phyloP scores from a whole-genome alignment of 2,113 vertebrate species.

The Gopherus flavomarginatus region DNA sequence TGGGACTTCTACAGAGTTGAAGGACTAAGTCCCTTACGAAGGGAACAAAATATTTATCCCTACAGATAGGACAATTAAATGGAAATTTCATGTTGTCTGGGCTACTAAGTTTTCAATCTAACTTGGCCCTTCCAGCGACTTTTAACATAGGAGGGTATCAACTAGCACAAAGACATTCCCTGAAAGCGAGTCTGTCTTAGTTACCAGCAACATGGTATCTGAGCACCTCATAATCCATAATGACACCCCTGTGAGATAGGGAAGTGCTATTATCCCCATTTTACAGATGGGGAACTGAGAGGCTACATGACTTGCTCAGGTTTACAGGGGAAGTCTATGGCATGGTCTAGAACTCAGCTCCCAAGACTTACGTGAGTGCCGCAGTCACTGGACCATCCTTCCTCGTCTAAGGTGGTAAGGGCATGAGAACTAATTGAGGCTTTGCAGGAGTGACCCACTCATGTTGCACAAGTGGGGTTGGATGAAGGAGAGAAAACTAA shows the following conservation, averaged over 20 bases:
- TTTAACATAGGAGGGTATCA: neutral
- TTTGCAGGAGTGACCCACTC: neutral
- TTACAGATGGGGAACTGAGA: neutral
- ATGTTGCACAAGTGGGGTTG: rapidly evolving
- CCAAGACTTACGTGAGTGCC: neutral
- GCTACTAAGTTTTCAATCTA: neutral
- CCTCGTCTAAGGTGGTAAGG: neutral
- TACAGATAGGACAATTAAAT: neutral
- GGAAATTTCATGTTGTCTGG: neutral
- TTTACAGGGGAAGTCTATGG: neutral
- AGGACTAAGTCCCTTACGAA: neutral
- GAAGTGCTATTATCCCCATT: neutral
- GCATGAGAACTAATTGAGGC: neutral
- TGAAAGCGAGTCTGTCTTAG: neutral
- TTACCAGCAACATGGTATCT: neutral
- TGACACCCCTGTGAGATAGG: neutral
- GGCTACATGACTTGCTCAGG: neutral
- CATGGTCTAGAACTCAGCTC: neutral
- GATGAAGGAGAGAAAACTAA: rapidly evolving
- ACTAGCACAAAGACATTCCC: neutral
- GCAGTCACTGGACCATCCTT: neutral
- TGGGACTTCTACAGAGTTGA: neutral
- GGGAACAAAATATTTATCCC: neutral
- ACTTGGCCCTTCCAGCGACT: neutral
- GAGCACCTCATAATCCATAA: neutral